Base-by-base conservation (phyloP, 2,797 vertebrate genomes). In the Mycteria americana region DNA sequence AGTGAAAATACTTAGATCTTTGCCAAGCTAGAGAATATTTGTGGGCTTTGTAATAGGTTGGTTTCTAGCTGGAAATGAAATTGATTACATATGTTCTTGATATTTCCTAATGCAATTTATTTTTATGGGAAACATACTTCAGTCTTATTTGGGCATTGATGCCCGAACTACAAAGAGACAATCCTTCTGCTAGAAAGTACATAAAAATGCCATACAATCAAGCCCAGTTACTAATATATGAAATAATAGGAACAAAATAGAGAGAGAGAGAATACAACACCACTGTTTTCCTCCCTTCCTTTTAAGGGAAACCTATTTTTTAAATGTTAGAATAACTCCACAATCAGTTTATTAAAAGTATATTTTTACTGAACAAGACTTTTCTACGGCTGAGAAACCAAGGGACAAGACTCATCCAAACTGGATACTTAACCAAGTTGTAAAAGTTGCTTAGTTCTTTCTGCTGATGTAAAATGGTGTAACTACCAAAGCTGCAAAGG, bases 1-100 rank as follows among this genome's bases (percentile, higher is more conserved):
- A 89, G 54, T 80, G 70, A 95, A 89, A 94, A 92, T 57, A 64
- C 50, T 89, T 63, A 82, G n/a, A 85, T 65, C 10, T 70, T 81
- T 89, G 21, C 35, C 46, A 87, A 60, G n/a, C n/a, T 76, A 33
- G 45, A 46, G n/a, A 35, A 75, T 17, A 89, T 84, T 25, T 94
- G 22, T 59, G 41, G 13, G 48, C 23, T 81, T 73, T 81, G 35
- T n/a, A 87, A 56, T 59, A 72, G 54, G 11, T 53, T 62, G 30
- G 21, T 74, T 84, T 92, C 39, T 64, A 81, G n/a, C 28, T 76
- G 18, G 46, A 85, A 72, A 84, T 46, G 3, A 54, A 56, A 35
- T 37, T 39, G 31, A 45, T 53, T 70, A 51, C 12, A 11, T 60
- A 39, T 12, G 2, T 59, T 78, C 41, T 21, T 89, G 31, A 35